Evolutionary conservation across 2,888 invertebrate species (phyloP), one percentile per base, ranked within the genome.

Genomic region (Neelides folsomi): DNA sequence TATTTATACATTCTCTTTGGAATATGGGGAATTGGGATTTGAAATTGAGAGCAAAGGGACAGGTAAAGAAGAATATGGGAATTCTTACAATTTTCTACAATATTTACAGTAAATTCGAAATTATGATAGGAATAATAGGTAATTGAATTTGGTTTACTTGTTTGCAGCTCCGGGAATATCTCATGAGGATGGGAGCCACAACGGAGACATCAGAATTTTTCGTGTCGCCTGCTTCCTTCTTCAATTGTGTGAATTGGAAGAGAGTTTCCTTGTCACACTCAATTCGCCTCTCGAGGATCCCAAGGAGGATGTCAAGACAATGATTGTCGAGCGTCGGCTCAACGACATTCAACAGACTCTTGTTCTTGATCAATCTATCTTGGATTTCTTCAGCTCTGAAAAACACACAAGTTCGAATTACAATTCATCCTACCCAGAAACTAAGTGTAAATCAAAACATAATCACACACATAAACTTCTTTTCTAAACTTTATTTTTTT

Each of bases 221-320:
- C 45, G 49, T 47, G 47, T 64, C 59, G 16, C 59, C 60, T 6
- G 60, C 58, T 54, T 63, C 59, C 47, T 66, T 62, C 40, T 58
- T 40, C 16, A 61, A 40, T 46, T 63, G 59, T 1, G 77, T 78
- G 70, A 78, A 79, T 67, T 78, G 77, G 65, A 79, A 75, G 41
- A 93, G 72, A 49, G 86, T 86, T 52, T 89, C 86, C 71, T 93
- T 92, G 73, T 92, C 92, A 67, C 83, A 84, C 69, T 92, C 87
- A 43, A 92, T 88, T 57, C 92, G 76, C 19, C 82, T 78, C 44
- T 83, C 80, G 39, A 92, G 74, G 44, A 75, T 73, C 16, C 72
- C 60, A 55, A 90, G 74, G 49, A 92, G 75, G 69, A 86, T 83
- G 66, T 86, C 80, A 64, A 90, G 70, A 2, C 82, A 81, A 34